Evolutionary conservation across 2,888 invertebrate genomes (phyloP), one percentile per base, ranked within the genome.

Genomic region (Mycogona germanica): DNA sequence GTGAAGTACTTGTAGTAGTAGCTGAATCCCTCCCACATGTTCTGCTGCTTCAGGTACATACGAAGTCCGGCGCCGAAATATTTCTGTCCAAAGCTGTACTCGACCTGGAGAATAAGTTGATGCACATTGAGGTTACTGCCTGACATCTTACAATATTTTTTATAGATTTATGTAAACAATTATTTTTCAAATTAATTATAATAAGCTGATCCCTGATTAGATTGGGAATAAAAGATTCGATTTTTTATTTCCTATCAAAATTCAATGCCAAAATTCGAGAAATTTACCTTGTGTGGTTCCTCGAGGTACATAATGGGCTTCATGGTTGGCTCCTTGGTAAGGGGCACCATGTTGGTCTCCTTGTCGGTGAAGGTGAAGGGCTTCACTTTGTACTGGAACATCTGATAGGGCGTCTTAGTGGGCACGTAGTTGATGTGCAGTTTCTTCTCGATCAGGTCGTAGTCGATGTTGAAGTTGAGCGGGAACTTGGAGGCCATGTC

Each of bases 31-130:
- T 55, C 47, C 56, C 56, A 56, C 23, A 23, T 19, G n/a, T 28
- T 23, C 35, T 53, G 40, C 23, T 48, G 35, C 21, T 29, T 48
- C 17, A 44, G 32, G 9, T 38, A 6, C 6, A 50, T n/a, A 4
- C 41, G 42, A 7, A 53, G 28, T 17, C 56, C 56, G 45, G 41
- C 50, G 21, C 56, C 56, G 38, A 56, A 55, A 42, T 54, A 44
- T 17, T 42, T 26, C 17, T 56, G 50, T 3, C 54, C 53, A 12
- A 40, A 2, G 7, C 28, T 54, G 45, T 45, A 55, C n/a, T 54
- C 44, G 17, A 37, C 26, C 54, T 56, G 52, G 17, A 51, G 9
- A 45, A 45, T 45, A 12, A 19, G 23, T 21, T 14, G 23, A 42
- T 19, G 19, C 3, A n/a, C n/a, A n/a, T n/a, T n/a, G n/a, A n/a